Percentiles rank a stretch among this genome's conserved stretches.
Conservation (phyloP, 2,113 vertebrate genomes). For the Leptobrachium leishanense region DNA sequence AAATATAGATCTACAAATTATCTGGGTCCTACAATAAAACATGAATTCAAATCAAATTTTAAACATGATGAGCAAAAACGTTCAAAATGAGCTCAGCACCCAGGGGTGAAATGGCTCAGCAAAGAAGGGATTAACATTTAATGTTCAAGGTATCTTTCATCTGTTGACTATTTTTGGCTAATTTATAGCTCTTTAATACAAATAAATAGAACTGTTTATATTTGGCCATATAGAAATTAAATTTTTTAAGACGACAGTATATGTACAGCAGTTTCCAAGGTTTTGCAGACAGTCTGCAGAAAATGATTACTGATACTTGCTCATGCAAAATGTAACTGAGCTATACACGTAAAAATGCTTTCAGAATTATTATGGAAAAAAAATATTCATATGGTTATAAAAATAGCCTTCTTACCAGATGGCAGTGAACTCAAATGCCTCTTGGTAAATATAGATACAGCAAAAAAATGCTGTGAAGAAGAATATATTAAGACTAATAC, state of each 20-base stretch:
- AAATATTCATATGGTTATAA: slow-evolving; percentile 26
- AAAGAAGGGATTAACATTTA: too few relatives aligned
- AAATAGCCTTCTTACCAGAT: slow-evolving; percentile 27
- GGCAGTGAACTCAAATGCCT: slow-evolving; percentile 28
- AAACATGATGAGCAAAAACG: too few relatives aligned
- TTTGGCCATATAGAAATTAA: background rate
- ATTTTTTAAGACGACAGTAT: background rate
- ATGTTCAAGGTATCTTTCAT: too few relatives aligned
- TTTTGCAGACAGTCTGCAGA: background rate
- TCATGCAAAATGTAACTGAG: background rate
- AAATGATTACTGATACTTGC: slow-evolving; percentile 19
- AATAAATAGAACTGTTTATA: background rate
- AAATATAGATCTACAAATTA: too few relatives aligned
- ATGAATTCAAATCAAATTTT: too few relatives aligned
- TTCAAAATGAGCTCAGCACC: too few relatives aligned
- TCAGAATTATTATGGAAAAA: slow-evolving; percentile 7
- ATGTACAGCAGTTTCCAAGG: background rate
- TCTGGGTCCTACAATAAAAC: too few relatives aligned
- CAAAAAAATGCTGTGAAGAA: background rate
- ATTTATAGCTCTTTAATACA: too few relatives aligned
- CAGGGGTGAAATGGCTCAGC: too few relatives aligned
- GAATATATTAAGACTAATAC: slow-evolving; percentile 15
- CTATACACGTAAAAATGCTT: slow-evolving; percentile 7
- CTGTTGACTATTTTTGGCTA: too few relatives aligned
- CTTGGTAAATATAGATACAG: slow-evolving; percentile 10